These are phyloP conservation scores for Polyploca ridens DNA, from an alignment of 2,888 invertebrate genomes.

Conservation along the genomic window DNA sequence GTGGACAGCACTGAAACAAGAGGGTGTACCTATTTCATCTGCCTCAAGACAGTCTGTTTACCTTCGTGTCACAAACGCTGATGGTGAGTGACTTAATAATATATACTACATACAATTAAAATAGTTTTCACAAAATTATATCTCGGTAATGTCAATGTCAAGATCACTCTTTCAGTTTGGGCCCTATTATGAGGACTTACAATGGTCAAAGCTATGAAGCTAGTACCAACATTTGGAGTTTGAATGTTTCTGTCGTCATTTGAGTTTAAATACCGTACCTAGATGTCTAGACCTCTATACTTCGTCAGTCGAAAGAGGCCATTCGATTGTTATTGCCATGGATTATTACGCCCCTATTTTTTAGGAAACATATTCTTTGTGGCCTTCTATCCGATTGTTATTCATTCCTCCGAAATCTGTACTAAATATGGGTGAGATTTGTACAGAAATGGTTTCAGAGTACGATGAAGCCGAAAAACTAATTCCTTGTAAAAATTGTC, in stretches of 20 bases:
- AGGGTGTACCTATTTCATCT: too few relatives aligned
- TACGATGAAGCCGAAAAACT: not conserved
- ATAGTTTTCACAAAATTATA: too few relatives aligned
- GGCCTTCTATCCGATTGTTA: not conserved
- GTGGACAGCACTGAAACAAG: too few relatives aligned
- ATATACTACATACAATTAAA: too few relatives aligned
- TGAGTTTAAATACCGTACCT: not conserved
- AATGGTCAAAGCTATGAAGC: too few relatives aligned
- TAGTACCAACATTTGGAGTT: not conserved
- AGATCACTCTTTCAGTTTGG: not conserved
- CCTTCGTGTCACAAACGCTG: too few relatives aligned
- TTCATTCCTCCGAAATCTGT: not conserved
- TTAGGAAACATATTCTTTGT: not conserved
- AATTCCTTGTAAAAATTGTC: not conserved
- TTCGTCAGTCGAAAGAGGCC: not conserved
- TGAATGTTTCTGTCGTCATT: not conserved
- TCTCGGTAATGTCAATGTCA: not conserved
- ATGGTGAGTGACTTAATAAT: too few relatives aligned
- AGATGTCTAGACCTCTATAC: not conserved
- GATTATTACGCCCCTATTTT: constrained; percentile 2
- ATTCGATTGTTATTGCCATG: not conserved
- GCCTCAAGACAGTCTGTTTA: too few relatives aligned
- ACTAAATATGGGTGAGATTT: not conserved
- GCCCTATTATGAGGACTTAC: too few relatives aligned
- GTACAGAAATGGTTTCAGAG: not conserved